These are phyloP conservation scores for Panopea generosa DNA, from an alignment of 2,888 invertebrate species.

Conservation along the genomic window DNA sequence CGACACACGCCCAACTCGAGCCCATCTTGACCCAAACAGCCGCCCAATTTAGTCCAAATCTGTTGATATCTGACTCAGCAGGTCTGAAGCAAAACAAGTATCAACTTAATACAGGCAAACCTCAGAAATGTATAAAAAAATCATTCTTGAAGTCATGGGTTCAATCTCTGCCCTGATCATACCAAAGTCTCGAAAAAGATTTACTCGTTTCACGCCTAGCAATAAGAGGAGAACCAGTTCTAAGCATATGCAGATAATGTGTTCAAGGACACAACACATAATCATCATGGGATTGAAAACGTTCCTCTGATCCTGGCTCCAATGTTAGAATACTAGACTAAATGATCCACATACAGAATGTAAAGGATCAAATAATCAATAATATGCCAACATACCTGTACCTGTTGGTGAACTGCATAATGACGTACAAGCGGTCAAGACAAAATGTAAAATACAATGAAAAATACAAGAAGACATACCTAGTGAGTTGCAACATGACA, in stretches of 20 bases:
- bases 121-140: no score
- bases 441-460: conserved; percentile 85
- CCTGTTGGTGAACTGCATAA: conserved; percentile 87
- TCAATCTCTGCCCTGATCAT: neutral
- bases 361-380: no score
- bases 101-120: neutral
- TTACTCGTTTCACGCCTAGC: neutral
- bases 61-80: conserved; percentile 82
- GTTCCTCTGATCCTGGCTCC: no score
- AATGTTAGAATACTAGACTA: no score
- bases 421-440: conserved; percentile 85
- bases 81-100: conserved; percentile 79
- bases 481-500: conserved; percentile 86
- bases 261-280: no score
- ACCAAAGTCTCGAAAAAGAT: neutral
- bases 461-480: conserved; percentile 86
- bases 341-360: no score
- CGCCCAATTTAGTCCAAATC: conserved; percentile 85
- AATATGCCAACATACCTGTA: no score
- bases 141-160: neutral
- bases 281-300: no score
- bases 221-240: neutral
- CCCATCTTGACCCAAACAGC: conserved; percentile 86
- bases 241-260: no score
- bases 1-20: conserved; percentile 85